Percentiles rank a stretch among this genome's conserved stretches.
phyloP scores from a whole-genome alignment of 2,888 invertebrate species.

The Sinotaia quadrata region DNA sequence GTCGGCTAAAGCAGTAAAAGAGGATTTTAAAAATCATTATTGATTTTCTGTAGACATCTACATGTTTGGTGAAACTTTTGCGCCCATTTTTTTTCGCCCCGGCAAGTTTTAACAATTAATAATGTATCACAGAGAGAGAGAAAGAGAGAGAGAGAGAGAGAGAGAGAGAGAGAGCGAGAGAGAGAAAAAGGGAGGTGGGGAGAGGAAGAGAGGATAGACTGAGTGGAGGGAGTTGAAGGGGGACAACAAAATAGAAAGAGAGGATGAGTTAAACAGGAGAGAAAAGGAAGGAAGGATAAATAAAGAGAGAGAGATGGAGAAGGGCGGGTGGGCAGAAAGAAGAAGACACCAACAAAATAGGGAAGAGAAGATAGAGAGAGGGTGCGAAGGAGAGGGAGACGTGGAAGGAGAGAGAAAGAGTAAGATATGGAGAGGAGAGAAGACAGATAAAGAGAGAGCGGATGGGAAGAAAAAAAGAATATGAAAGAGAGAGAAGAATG shows the following conservation, averaged over 20 bases:
- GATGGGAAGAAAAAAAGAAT: not conserved
- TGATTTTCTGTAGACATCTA: too few species aligned
- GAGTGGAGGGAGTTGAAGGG: not conserved
- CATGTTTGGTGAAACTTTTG: too few species aligned
- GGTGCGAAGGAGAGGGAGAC: not conserved
- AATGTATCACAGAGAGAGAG: not conserved
- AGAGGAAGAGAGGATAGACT: not conserved
- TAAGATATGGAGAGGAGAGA: not conserved
- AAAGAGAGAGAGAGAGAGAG: slow-evolving; percentile 3
- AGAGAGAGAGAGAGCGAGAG: slow-evolving; percentile 11
- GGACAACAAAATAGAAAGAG: slow-evolving; percentile 1
- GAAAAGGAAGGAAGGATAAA: too few species aligned
- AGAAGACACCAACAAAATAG: too few species aligned
- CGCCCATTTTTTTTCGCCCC: not conserved
- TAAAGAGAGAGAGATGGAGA: too few species aligned
- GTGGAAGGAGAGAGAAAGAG: not conserved
- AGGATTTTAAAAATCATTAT: too few species aligned
- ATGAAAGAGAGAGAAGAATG: not conserved
- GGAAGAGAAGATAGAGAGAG: not conserved
- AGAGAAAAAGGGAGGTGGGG: not conserved
- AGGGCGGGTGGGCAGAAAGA: too few species aligned
- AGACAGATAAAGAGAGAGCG: slow-evolving; percentile 1
- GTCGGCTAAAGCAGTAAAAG: too few species aligned
- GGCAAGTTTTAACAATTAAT: not conserved
- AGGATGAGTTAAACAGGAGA: not conserved